phyloP scores from a whole-genome alignment of 1,140 invertebrate genomes.

The Drosophila rhopaloa region DNA sequence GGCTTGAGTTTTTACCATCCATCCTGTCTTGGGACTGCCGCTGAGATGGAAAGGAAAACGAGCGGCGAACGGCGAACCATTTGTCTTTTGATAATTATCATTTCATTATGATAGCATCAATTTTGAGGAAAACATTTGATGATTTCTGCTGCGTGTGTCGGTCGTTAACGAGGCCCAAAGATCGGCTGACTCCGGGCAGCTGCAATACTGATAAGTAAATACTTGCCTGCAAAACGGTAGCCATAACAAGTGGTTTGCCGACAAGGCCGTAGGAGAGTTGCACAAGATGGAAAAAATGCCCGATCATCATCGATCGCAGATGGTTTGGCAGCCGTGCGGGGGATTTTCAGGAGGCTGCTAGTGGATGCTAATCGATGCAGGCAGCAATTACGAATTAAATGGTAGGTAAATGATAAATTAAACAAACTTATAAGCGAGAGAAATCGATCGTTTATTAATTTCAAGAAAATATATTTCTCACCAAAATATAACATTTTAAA shows the following conservation, averaged over 20 bases:
- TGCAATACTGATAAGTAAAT: conserved; percentile 73
- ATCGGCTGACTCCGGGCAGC: conserved; percentile 34
- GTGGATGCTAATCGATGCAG: conserved; percentile 22
- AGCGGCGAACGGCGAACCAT: conserved; percentile 59
- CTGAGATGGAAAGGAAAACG: conserved; percentile 44
- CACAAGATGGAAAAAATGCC: conserved; percentile 39
- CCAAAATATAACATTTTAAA: neutral
- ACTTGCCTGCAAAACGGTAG: conserved; percentile 68
- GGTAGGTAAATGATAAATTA: conserved; percentile 19
- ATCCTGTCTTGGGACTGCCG: conserved; percentile 17
- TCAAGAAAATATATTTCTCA: too few species aligned
- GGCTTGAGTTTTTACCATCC: conserved; percentile 9
- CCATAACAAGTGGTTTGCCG: conserved; percentile 38
- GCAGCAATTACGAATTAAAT: conserved; percentile 17
- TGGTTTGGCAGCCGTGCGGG: conserved; percentile 5
- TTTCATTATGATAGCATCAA: conserved; percentile 80
- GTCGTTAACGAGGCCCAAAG: conserved; percentile 67
- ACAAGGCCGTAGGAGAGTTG: conserved; percentile 17
- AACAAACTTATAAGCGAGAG: neutral
- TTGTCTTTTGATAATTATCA: conserved; percentile 82
- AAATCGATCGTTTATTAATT: neutral
- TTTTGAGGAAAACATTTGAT: conserved; percentile 76
- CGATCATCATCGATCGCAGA: conserved; percentile 55
- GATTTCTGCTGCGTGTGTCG: conserved; percentile 80
- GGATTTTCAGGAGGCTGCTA: neutral